Percentiles rank a stretch among this genome's conserved stretches.
Conservation (phyloP, 2,113 vertebrate species). For the Pycnonotus jocosus region DNA sequence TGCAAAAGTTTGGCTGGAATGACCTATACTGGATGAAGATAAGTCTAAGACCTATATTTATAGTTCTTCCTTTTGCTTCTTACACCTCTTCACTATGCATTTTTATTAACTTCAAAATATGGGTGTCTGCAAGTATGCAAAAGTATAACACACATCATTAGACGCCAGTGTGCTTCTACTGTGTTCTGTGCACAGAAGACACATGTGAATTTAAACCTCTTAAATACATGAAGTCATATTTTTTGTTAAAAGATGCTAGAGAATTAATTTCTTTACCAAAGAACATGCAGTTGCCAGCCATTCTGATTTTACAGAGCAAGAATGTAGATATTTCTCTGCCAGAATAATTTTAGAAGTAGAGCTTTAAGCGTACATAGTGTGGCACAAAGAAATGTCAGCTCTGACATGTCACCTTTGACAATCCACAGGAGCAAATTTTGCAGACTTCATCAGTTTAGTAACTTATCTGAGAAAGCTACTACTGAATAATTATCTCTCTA, state of each 20-base stretch:
- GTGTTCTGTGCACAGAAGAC: neutral
- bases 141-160: neutral
- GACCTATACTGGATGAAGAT: neutral
- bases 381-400: neutral
- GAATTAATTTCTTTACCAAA: neutral
- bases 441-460: neutral
- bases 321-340: neutral
- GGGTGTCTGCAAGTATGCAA: neutral
- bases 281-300: neutral
- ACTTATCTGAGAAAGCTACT: neutral
- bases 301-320: neutral
- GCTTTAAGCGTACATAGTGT: rapidly evolving
- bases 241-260: neutral
- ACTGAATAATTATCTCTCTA: neutral
- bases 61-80: neutral
- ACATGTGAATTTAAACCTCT: neutral
- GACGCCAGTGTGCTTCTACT: neutral
- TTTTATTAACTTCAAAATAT: neutral
- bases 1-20: neutral
- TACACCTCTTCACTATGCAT: neutral
- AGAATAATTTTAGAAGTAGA: neutral
- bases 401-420: neutral
- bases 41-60: neutral
- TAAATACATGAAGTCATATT: neutral
- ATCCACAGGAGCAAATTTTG: neutral